A percentile compares a stretch with the other conserved stretches of the same genome.
phyloP scores from a whole-genome alignment of 2,888 invertebrate genomes.

The Suillia variegata region DNA sequence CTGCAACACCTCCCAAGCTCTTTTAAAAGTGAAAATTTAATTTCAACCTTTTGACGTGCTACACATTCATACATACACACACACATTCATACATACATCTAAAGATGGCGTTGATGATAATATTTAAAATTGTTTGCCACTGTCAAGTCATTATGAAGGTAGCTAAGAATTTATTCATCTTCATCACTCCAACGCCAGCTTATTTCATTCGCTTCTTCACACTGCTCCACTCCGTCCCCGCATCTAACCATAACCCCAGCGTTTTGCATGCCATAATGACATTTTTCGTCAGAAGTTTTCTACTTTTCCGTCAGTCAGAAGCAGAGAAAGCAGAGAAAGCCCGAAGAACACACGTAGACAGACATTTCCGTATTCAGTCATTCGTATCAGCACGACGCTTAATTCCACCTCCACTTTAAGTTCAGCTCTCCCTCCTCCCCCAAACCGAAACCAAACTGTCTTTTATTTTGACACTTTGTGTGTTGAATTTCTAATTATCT shows the following conservation, averaged over 20 bases:
- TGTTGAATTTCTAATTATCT: too few species aligned
- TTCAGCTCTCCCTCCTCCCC: neutral
- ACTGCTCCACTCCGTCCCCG: neutral
- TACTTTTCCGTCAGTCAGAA: neutral
- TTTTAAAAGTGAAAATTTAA: neutral
- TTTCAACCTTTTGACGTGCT: constrained; percentile 8
- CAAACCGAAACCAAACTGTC: neutral
- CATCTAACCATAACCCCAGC: constrained; percentile 1
- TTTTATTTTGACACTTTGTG: constrained; percentile 24
- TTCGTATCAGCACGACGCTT: constrained; percentile 1
- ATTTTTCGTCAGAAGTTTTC: neutral
- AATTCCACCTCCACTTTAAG: neutral
- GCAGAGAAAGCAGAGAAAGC: too few species aligned
- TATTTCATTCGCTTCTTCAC: too few species aligned
- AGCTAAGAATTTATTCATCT: neutral
- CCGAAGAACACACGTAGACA: constrained; percentile 11
- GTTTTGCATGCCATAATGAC: neutral
- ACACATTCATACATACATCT: constrained; percentile 4
- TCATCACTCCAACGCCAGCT: too few species aligned
- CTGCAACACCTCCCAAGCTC: too few species aligned
- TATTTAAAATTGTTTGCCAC: constrained; percentile 42
- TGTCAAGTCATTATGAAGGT: constrained; percentile 45
- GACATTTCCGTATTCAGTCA: constrained; percentile 32
- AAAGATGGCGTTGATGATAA: constrained; percentile 28
- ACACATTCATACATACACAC: constrained; percentile 7